A percentile compares a stretch with the other conserved stretches of the same genome.
Conservation (phyloP, 2,113 vertebrate genomes). For the Percina caprodes region DNA sequence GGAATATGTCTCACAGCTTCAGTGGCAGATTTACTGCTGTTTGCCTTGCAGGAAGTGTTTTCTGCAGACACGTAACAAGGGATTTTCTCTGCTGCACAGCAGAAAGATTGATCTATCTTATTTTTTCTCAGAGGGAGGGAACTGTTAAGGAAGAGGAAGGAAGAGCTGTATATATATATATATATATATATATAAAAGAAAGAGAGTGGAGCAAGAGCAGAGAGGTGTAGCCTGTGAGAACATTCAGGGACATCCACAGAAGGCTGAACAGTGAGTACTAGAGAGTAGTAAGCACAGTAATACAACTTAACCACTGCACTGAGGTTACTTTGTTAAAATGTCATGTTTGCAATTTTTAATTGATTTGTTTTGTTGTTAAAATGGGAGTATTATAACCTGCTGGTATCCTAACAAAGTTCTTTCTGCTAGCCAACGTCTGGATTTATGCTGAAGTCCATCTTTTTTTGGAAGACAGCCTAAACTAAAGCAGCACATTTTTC, state of each 20-base stretch:
- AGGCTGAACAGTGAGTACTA: slow-evolving; percentile 40
- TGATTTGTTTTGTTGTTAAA: background rate
- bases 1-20: background rate
- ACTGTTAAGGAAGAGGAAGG: slow-evolving; percentile 49
- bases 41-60: background rate
- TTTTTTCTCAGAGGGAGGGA: slow-evolving; percentile 9
- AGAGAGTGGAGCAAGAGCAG: background rate
- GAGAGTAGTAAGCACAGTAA: background rate
- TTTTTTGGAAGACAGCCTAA: background rate
- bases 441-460: background rate
- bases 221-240: slow-evolving; percentile 18
- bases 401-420: background rate
- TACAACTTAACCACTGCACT: background rate
- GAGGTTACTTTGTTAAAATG: background rate
- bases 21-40: background rate
- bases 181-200: no score
- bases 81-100: slow-evolving; percentile 4
- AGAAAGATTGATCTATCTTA: background rate
- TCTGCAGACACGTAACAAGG: background rate
- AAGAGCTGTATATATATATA: slow-evolving; percentile 33
- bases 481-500: background rate
- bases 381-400: background rate
- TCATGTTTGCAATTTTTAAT: background rate
- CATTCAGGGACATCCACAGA: background rate
- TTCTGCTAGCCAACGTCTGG: background rate